Base-by-base conservation (phyloP, 53 echinoderm and acorn worm species). In the Luidia sarsii region DNA sequence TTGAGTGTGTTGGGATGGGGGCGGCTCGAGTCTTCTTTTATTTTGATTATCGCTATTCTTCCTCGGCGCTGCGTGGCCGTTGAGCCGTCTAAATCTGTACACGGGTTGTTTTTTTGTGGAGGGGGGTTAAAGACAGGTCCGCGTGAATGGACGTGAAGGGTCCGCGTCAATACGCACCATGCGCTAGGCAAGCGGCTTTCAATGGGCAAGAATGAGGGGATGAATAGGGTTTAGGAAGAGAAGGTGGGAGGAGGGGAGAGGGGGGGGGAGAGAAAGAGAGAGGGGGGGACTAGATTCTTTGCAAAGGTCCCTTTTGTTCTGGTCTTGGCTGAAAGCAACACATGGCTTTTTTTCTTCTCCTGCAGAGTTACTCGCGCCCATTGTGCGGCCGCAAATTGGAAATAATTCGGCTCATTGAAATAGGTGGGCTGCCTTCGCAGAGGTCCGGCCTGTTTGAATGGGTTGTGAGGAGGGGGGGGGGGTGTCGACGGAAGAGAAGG, bases 341-440 rank as follows among this genome's bases (percentile, higher is more conserved):
- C 83, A 70, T 60, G 57, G 70, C 83, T 67, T 71, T 70, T 83
- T 70, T 11, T 41, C n/a, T n/a, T n/a, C n/a, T 41, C 41, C 6
- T 11, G 43, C 33, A 48, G 57, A 61, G 60, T 60, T 83, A 83
- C 83, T 63, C 34, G 50, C 50, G 57, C 23, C 34, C 37, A 79
- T 80, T 86, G 79, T 86, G 33, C 71, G 32, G 29, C 38, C 20
- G 20, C 66, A 86, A 86, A 86, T 86, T 86, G 86, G 68, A 86
- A 86, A 86, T 86, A 86, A 86, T 86, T 86, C 86, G 35, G 57
- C 18, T 31, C 49, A 61, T 70, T 70, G 60, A 77, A n/a, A n/a
- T n/a, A n/a, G n/a, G n/a, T n/a, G n/a, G n/a, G n/a, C n/a, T n/a
- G n/a, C n/a, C n/a, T n/a, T n/a, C n/a, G n/a, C n/a, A n/a, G n/a